A percentile compares a stretch with the other conserved stretches of the same genome.
phyloP scores from a whole-genome alignment of 2,113 vertebrate genomes.

The Notiomystis cincta region DNA sequence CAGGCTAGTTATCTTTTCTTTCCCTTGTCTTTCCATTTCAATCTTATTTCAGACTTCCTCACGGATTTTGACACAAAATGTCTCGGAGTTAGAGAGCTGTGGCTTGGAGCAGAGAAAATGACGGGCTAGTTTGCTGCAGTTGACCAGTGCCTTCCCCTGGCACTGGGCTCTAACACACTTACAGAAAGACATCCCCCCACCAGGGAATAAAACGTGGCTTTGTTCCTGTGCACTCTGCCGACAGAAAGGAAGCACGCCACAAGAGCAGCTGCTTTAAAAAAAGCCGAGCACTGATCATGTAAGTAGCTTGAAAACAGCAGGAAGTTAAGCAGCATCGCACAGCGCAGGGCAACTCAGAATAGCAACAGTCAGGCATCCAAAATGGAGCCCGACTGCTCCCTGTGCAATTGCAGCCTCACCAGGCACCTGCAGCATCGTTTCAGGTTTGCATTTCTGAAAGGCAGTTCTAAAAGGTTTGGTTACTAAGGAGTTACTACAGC shows the following conservation, averaged over 20 bases:
- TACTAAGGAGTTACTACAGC: neutral
- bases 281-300: neutral
- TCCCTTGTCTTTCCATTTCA: neutral
- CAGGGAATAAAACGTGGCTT: neutral
- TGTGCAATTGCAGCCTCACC: neutral
- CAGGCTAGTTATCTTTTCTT: neutral
- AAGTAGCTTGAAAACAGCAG: constrained; percentile 15
- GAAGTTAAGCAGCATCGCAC: constrained; percentile 12
- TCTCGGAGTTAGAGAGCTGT: accelerated
- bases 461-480: too few relatives aligned
- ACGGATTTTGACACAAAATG: neutral
- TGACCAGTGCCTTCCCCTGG: neutral
- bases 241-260: neutral
- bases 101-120: neutral
- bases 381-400: constrained; percentile 21
- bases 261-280: neutral
- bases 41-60: neutral
- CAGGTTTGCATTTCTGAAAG: neutral
- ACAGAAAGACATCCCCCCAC: neutral
- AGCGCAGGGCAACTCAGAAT: neutral
- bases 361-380: constrained; percentile 45
- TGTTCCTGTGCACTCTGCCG: neutral
- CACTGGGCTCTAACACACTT: neutral
- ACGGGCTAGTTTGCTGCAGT: neutral
- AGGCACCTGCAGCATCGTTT: neutral